phyloP scores from a whole-genome alignment of 2,113 vertebrate genomes.

The Corythaeola cristata region DNA sequence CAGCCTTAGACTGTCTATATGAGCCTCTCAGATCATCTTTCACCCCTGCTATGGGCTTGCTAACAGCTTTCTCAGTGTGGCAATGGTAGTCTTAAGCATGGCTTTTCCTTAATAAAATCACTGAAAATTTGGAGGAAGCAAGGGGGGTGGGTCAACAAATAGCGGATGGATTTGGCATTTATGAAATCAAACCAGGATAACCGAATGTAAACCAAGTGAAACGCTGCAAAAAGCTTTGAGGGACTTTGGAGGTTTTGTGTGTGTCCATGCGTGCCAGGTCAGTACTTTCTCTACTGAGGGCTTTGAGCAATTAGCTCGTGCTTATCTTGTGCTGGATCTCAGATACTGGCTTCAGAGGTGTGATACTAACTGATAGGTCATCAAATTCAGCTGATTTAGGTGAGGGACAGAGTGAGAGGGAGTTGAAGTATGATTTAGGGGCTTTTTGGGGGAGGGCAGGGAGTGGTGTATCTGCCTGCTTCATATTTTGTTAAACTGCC shows the following conservation, averaged over 20 bases:
- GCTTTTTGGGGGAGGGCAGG: accelerated
- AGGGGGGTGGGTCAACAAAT: neutral
- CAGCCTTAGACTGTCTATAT: neutral
- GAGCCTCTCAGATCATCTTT: accelerated
- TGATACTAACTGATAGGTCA: neutral
- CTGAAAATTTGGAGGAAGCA: neutral
- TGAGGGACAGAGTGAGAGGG: neutral
- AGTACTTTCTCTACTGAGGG: neutral
- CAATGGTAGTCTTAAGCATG: neutral
- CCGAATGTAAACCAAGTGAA: neutral
- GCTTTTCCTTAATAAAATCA: neutral
- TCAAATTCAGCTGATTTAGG: neutral
- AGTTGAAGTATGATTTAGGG: neutral
- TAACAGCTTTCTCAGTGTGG: neutral
- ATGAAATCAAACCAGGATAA: neutral
- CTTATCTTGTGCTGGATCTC: neutral
- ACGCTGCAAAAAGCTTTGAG: neutral
- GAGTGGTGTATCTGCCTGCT: neutral
- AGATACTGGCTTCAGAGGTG: neutral
- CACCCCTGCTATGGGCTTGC: neutral
- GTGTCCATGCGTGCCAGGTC: neutral
- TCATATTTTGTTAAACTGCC: neutral
- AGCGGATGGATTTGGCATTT: neutral
- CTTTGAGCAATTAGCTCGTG: neutral
- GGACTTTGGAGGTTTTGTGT: neutral